A percentile compares a stretch with the other conserved stretches of the same genome.
These are phyloP conservation scores for Poeciliopsis retropinna DNA, from an alignment of 2,113 vertebrate genomes.

Conservation along the genomic window DNA sequence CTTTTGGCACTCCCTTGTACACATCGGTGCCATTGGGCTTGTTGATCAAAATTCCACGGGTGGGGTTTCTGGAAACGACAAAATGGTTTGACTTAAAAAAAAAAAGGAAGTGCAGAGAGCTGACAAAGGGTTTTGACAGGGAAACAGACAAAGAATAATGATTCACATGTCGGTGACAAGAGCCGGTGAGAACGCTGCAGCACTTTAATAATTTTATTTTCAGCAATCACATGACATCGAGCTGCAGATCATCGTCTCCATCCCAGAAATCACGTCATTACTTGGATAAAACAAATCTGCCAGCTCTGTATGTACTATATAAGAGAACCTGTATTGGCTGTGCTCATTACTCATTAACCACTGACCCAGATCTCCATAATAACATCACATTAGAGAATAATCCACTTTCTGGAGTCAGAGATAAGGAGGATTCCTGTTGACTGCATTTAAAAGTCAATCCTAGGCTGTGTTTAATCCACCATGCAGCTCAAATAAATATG, in stretches of 20 bases:
- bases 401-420: background rate
- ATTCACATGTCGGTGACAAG: slow-evolving; percentile 16
- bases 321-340: no score
- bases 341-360: background rate
- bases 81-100: background rate
- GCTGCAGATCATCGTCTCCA: background rate
- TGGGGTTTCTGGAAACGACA: slow-evolving; percentile 87
- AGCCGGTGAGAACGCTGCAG: background rate
- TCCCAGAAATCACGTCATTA: background rate
- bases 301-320: background rate
- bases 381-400: background rate
- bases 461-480: background rate
- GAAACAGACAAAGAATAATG: background rate
- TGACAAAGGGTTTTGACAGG: slow-evolving; percentile 19
- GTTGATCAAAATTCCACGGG: slow-evolving; percentile 91
- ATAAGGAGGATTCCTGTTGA: no score
- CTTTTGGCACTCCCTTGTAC: slow-evolving; percentile 90
- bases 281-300: background rate
- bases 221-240: background rate
- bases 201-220: background rate
- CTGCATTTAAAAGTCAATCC: background rate
- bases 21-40: slow-evolving; percentile 92
- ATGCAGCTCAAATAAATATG: background rate
- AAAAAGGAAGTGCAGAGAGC: slow-evolving; percentile 33
- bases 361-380: background rate